Conservation (phyloP, 2,797 vertebrate genomes). For the Syncerus caffer region DNA sequence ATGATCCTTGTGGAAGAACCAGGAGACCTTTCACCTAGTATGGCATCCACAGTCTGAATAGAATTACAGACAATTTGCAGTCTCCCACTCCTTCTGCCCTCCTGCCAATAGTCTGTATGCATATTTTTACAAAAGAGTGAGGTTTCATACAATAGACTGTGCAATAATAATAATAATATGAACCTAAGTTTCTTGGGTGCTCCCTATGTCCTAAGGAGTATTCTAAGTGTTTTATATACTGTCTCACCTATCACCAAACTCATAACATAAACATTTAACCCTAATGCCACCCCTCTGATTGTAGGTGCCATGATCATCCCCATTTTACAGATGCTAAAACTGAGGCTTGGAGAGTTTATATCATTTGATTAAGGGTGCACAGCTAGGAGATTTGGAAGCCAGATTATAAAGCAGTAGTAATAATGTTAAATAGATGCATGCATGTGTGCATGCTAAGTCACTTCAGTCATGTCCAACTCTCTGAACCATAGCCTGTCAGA, state of each 20-base stretch:
- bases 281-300: background rate
- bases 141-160: background rate
- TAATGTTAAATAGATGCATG: background rate
- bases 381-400: background rate
- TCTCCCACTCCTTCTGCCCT: background rate
- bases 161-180: background rate
- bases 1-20: background rate
- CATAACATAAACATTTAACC: background rate
- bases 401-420: background rate
- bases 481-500: background rate
- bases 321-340: background rate
- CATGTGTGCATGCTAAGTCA: background rate
- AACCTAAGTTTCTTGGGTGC: background rate
- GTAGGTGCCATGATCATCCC: background rate
- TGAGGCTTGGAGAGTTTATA: background rate
- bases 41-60: background rate
- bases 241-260: background rate
- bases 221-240: background rate
- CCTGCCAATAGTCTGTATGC: background rate
- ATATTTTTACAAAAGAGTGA: background rate
- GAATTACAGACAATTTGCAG: background rate
- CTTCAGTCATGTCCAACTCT: background rate
- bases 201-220: background rate
- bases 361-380: background rate
- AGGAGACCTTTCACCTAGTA: background rate